Evolutionary conservation across 2,888 invertebrate genomes (phyloP), one percentile per base, ranked within the genome.

Genomic region (Cheilosia variabilis): DNA sequence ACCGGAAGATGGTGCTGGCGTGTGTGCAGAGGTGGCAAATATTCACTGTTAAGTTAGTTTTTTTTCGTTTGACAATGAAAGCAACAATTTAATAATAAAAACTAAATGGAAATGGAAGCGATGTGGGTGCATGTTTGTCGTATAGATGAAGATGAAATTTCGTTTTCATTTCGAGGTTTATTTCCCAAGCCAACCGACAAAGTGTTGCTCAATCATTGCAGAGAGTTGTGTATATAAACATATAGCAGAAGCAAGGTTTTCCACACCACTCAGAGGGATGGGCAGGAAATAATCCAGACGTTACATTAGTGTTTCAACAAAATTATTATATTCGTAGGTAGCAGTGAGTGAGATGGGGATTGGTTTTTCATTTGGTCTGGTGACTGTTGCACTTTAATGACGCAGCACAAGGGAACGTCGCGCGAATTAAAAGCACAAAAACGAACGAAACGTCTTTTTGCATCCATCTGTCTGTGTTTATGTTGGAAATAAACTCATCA

Each of bases 221-320:
- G 53, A 27, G 43, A 27, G 34, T 47, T 17, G 24, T n/a, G 52
- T 41, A 60, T 24, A 17, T 31, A 19, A 1, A 53, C 22, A 34
- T 37, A 45, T 58, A 45, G 50, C 7, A 27, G 34, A 60, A 43
- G 24, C 52, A 69, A 50, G 72, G 27, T 78, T 71, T 84, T 73
- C 63, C 63, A 75, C 55, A 22, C 60, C 65, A 63, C 50, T 66
- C 57, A 52, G 62, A 69, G 82, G 87, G 87, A 87, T 87, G 78
- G 87, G 87, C 87, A 82, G 87, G 87, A 87, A 86, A 77, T 77
- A 76, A 87, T 87, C 82, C 87, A 87, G 77, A 87, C 87, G 69
- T 37, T 43, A 78, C 82, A 82, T 86, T 81, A 68, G 76, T 57
- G 45, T 69, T 84, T 79, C 27, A 37, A 72, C 47, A 34, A 77